Evolutionary conservation across 1,140 invertebrate species (phyloP).

Genomic region (Bombus confusus): DNA sequence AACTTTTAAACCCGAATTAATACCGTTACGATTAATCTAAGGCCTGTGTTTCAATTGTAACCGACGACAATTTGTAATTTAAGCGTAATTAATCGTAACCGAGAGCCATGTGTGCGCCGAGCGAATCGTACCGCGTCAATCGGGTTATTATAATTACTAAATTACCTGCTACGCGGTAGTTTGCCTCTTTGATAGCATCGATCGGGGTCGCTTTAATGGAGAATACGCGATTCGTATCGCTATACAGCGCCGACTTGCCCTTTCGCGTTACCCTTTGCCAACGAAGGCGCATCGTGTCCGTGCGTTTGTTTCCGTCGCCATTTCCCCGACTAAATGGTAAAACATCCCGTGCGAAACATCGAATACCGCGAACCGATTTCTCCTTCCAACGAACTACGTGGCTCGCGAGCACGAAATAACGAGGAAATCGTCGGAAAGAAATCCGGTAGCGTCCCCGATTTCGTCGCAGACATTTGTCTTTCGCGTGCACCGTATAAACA

Average conservation of each 20-base stretch:
- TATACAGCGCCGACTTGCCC: too few species aligned
- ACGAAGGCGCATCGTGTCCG: too few species aligned
- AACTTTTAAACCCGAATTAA: background rate
- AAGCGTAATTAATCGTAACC: constrained; percentile 24
- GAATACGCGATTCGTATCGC: background rate
- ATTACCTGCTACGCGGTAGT: background rate
- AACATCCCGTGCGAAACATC: background rate
- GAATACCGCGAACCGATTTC: too few species aligned
- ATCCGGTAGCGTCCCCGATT: too few species aligned
- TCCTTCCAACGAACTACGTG: too few species aligned
- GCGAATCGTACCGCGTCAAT: background rate
- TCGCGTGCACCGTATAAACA: background rate
- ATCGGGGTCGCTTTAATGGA: too few species aligned
- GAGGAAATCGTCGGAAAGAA: too few species aligned
- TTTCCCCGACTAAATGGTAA: background rate
- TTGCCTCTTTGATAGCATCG: background rate
- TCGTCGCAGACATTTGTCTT: too few species aligned
- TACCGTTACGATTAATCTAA: constrained; percentile 14
- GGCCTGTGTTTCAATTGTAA: background rate
- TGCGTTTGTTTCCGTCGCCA: background rate
- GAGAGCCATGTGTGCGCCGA: background rate
- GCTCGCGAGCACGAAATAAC: background rate
- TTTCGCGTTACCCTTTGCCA: too few species aligned
- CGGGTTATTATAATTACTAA: constrained; percentile 23
- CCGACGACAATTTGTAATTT: constrained; percentile 5